These are phyloP conservation scores for Cygnus olor DNA, from an alignment of 2,797 vertebrate species.

Conservation along the genomic window DNA sequence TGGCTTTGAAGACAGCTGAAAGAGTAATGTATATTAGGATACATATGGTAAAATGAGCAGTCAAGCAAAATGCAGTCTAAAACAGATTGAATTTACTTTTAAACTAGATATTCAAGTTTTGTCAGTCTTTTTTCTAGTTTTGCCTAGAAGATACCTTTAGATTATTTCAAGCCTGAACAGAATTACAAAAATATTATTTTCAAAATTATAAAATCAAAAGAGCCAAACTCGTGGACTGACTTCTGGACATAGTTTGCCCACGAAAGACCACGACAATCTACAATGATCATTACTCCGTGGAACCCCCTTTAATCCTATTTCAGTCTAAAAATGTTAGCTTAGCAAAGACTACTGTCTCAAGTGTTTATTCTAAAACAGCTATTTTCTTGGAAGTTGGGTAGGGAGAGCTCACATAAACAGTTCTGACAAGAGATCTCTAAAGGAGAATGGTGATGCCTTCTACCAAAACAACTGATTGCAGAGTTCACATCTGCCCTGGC, in stretches of 20 bases:
- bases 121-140: not conserved
- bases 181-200: not conserved
- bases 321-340: not conserved
- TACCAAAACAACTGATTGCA: not conserved
- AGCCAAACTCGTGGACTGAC: not conserved
- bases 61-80: not conserved
- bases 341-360: not conserved
- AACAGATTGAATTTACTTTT: not conserved
- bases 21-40: not conserved
- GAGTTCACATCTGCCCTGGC: not conserved
- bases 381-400: not conserved
- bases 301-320: not conserved
- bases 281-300: not conserved
- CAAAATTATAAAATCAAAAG: not conserved
- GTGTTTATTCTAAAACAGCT: not conserved
- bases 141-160: not conserved
- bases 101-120: slow-evolving; percentile 20
- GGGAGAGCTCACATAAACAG: not conserved
- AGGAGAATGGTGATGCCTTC: not conserved
- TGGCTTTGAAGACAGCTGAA: slow-evolving; percentile 27
- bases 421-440: not conserved
- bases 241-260: not conserved
- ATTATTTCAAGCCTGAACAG: not conserved
- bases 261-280: not conserved
- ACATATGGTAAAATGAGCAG: not conserved